Percentiles rank a stretch among this genome's conserved stretches.
These are phyloP conservation scores for Alitta virens DNA, from an alignment of 2,888 invertebrate genomes.

Conservation along the genomic window DNA sequence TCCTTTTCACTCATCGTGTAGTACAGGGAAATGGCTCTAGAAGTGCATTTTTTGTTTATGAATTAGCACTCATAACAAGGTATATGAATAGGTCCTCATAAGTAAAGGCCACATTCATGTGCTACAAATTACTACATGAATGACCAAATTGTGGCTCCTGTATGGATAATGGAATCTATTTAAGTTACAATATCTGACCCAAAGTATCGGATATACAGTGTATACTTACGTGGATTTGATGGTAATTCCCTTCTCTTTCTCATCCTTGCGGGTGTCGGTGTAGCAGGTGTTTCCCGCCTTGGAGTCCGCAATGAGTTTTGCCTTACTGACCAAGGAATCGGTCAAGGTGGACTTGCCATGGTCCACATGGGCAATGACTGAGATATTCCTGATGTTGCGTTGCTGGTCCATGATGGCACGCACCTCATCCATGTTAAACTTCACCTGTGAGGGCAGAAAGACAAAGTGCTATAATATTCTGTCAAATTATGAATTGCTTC, in stretches of 20 bases:
- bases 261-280: constrained; percentile 25
- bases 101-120: too few species aligned
- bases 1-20: constrained; percentile 96
- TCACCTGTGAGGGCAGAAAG: constrained; percentile 29
- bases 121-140: too few species aligned
- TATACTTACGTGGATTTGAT: constrained; percentile 30
- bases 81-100: too few species aligned
- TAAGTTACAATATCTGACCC: too few species aligned
- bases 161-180: too few species aligned
- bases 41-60: too few species aligned
- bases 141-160: too few species aligned
- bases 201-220: too few species aligned
- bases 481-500: too few species aligned
- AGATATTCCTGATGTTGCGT: constrained; percentile 28
- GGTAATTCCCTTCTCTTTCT: constrained; percentile 27
- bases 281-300: constrained; percentile 22
- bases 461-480: too few species aligned
- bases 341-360: constrained; percentile 33
- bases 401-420: constrained; percentile 15
- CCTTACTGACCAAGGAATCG: constrained; percentile 25
- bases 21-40: constrained; percentile 92
- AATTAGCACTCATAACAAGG: too few species aligned
- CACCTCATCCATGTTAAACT: constrained; percentile 28
- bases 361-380: constrained; percentile 32
- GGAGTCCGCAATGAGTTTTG: constrained; percentile 20